Evolutionary conservation across 1,140 invertebrate genomes (phyloP).

Genomic region (Zophobas morio): DNA sequence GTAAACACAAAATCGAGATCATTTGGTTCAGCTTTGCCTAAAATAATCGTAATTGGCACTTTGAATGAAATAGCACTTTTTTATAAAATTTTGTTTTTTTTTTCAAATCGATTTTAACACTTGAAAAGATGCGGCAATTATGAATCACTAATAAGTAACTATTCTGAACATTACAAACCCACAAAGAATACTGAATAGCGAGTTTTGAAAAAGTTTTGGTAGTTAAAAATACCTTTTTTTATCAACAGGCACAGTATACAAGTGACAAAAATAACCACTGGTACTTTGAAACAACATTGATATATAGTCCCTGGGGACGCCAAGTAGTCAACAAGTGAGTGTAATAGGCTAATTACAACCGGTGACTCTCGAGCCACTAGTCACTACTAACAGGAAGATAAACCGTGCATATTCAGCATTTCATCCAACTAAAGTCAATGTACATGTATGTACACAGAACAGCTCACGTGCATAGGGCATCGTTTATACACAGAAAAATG

Average conservation of each 20-base stretch:
- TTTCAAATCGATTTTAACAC: constrained; percentile 42
- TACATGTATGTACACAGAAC: constrained; percentile 63
- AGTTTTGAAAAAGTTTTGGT: constrained; percentile 54
- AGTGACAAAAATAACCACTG: constrained; percentile 64
- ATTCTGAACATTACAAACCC: constrained; percentile 54
- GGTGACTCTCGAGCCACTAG: constrained; percentile 60
- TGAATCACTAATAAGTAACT: constrained; percentile 51
- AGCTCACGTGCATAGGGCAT: constrained; percentile 56
- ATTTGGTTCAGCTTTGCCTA: constrained; percentile 55
- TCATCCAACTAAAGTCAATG: constrained; percentile 61
- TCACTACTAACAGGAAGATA: constrained; percentile 67
- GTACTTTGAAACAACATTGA: constrained; percentile 63
- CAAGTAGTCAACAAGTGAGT: constrained; percentile 59
- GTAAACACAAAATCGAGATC: constrained; percentile 59
- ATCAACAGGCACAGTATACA: constrained; percentile 65
- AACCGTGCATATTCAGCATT: constrained; percentile 67
- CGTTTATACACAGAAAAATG: constrained; percentile 56
- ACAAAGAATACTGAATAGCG: constrained; percentile 63
- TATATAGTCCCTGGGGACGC: constrained; percentile 57
- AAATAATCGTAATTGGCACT: constrained; percentile 65
- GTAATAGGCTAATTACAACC: constrained; percentile 63
- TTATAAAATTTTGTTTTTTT: constrained; percentile 45
- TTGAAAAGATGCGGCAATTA: constrained; percentile 51
- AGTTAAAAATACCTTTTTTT: constrained; percentile 58
- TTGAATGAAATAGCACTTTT: constrained; percentile 66